Conservation (phyloP, 1,140 invertebrate genomes). For the Bombus affinis region DNA sequence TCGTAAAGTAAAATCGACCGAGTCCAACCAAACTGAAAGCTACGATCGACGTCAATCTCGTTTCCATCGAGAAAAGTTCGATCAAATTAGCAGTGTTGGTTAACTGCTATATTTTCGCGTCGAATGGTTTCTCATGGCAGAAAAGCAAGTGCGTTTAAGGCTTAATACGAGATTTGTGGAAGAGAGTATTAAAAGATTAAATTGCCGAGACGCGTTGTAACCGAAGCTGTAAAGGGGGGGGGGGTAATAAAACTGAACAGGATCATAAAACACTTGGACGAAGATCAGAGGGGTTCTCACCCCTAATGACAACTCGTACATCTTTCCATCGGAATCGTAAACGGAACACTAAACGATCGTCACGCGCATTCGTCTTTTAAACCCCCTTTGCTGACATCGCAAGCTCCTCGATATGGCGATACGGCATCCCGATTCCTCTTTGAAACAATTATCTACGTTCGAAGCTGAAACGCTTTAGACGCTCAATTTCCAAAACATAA, state of each 20-base stretch:
- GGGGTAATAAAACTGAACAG: conserved; percentile 13
- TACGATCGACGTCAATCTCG: too few relatives aligned
- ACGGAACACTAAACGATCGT: not conserved
- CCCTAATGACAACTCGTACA: conserved; percentile 13
- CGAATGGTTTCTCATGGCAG: not conserved
- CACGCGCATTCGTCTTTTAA: conserved; percentile 7
- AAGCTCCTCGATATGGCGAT: not conserved
- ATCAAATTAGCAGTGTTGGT: not conserved
- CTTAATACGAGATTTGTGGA: not conserved
- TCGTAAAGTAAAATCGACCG: not conserved
- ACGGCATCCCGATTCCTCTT: too few relatives aligned
- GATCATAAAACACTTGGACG: conserved; percentile 8
- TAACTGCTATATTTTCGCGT: not conserved
- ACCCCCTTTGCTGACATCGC: not conserved
- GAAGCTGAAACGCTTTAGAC: not conserved
- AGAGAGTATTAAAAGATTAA: not conserved
- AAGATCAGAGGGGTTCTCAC: conserved; percentile 17
- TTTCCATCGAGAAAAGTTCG: not conserved
- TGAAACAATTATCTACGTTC: not conserved
- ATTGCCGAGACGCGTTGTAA: not conserved
- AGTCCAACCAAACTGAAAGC: not conserved
- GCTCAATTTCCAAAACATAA: not conserved
- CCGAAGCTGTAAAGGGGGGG: not conserved
- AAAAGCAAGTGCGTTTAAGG: too few relatives aligned
- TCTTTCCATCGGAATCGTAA: not conserved